Base-by-base conservation (phyloP, 2,797 vertebrate species). In the Brachyrhaphis roseni region DNA sequence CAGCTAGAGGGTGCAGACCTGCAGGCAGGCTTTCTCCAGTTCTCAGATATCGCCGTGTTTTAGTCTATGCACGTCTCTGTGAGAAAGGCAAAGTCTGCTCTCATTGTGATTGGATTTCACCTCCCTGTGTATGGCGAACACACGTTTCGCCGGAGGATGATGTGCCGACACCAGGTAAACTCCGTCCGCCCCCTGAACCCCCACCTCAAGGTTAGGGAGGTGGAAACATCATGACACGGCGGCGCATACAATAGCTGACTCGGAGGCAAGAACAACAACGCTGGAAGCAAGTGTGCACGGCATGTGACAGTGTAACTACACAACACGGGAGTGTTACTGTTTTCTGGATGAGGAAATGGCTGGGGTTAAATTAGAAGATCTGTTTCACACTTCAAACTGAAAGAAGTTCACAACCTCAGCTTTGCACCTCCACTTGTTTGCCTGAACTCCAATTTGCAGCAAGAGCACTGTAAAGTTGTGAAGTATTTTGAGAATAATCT, bases 401-500 rank as follows among this genome's bases (percentile, higher is more conserved):
- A 84, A 45, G 83, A 84, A 89, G 92, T 93, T 93, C 92, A 91
- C 81, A 87, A 91, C 92, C 88, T 92, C 77, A 76, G 79, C 74
- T 89, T 91, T 90, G 79, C 84, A 86, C 76, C 62, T 86, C 77
- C 79, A 85, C 74, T 77, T 82, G 28, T 76, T 80, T 83, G 82
- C 90, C 87, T 86, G 78, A 88, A 89, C 90, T 87, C 81, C 87
- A 87, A 83, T 90, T 90, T 93, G 89, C 15, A 73, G 72, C 45
- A 70, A 84, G 79, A 88, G 79, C 79, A 92, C 92, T 91, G 91
- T 92, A 89, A 92, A 90, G 90, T 92, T 91, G 85, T 91, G 89
- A 94, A 92, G 91, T 94, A 93, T 93, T 93, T 92, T 90, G 81
- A 94, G 91, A 91, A 93, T 85, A 92, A 92, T 90, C 90, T 93